These are phyloP conservation scores for Ceraclea dissimilis DNA, from an alignment of 2,888 invertebrate species.

Conservation along the genomic window DNA sequence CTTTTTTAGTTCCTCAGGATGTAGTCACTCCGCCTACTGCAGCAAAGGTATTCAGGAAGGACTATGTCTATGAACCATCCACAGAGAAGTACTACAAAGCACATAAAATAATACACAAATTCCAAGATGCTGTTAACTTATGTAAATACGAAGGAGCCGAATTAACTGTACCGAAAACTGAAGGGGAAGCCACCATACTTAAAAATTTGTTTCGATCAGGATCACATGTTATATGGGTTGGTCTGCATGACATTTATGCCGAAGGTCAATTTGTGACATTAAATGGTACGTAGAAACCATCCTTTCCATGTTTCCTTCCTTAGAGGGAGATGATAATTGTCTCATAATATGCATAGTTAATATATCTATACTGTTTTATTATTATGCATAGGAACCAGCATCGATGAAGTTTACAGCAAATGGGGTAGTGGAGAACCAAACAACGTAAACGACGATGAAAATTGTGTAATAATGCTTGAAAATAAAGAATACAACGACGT, in stretches of 20 bases:
- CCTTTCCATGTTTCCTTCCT: no score
- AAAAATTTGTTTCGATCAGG: background rate
- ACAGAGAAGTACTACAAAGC: conserved; percentile 6
- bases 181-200: background rate
- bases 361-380: no score
- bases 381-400: no score
- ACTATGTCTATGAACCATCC: conserved; percentile 2
- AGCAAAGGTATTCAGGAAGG: background rate
- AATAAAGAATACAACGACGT: background rate
- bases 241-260: conserved; percentile 17
- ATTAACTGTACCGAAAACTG: conserved; percentile 10
- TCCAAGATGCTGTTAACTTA: conserved; percentile 10
- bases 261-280: conserved; percentile 17
- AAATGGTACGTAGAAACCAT: conserved; percentile 13
- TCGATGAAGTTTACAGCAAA: conserved; percentile 4
- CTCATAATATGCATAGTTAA: no score
- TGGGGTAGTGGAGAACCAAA: conserved; percentile 17
- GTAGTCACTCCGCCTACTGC: background rate
- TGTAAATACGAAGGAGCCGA: conserved; percentile 15
- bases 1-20: background rate
- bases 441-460: conserved; percentile 2
- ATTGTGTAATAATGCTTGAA: background rate
- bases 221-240: conserved; percentile 1
- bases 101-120: conserved; percentile 5
- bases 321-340: no score